These are phyloP conservation scores for Rousettus madagascariensis DNA, from an alignment of 2,797 vertebrate species.

Conservation along the genomic window DNA sequence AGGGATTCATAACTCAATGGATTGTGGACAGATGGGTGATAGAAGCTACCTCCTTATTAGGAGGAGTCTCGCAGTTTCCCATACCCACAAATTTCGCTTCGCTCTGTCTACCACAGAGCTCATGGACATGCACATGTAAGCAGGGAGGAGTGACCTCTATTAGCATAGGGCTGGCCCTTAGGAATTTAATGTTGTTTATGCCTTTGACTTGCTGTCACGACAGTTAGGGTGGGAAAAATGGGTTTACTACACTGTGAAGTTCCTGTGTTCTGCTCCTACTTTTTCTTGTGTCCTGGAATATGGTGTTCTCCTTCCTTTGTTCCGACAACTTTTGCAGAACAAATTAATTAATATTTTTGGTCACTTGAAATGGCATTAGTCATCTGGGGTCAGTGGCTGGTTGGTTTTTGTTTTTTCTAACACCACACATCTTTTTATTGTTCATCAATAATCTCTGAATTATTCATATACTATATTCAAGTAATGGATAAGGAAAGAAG, in stretches of 20 bases:
- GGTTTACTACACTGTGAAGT: neutral
- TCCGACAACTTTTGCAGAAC: neutral
- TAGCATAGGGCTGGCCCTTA: neutral
- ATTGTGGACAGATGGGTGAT: neutral
- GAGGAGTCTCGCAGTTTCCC: neutral
- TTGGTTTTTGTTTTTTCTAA: neutral
- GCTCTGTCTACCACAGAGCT: neutral
- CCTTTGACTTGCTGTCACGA: neutral
- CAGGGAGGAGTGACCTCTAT: neutral
- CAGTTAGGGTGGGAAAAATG: neutral
- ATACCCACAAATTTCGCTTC: neutral
- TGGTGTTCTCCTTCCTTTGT: neutral
- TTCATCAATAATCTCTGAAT: conserved; percentile 2
- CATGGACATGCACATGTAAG: neutral
- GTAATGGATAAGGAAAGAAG: neutral
- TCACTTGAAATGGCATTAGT: neutral
- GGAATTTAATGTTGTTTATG: too few species aligned
- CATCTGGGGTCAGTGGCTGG: neutral
- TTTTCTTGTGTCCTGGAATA: neutral
- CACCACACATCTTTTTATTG: neutral
- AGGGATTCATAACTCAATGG: neutral
- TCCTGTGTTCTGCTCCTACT: neutral
- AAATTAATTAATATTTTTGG: neutral
- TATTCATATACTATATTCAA: conserved; percentile 23
- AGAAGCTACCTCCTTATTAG: neutral